Conservation (phyloP, 2,113 vertebrate species). For the Cyphomyrus discorhynchus region DNA sequence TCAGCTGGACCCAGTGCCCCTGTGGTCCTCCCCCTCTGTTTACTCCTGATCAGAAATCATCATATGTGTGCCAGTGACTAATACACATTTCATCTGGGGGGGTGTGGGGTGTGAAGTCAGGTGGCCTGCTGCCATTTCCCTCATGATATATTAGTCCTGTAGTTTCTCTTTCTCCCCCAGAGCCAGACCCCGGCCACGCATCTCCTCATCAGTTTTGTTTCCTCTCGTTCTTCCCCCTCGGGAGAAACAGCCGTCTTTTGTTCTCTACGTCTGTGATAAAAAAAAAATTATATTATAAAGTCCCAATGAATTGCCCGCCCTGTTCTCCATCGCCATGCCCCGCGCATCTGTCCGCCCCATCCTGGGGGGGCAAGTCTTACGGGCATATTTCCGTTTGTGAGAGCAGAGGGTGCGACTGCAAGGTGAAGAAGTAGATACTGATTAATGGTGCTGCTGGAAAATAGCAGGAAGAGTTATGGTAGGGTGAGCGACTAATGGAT, state of each 20-base stretch:
- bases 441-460: not conserved
- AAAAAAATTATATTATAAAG: not conserved
- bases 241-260: not conserved
- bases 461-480: not conserved
- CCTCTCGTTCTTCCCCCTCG: not conserved
- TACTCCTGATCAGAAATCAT: not conserved
- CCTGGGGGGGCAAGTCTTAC: not conserved
- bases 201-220: not conserved
- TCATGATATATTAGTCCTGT: not conserved
- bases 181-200: not conserved
- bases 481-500: not conserved
- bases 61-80: not conserved
- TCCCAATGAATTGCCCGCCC: not conserved
- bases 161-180: not conserved
- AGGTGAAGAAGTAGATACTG: not conserved
- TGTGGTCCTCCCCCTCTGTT: not conserved
- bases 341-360: not conserved
- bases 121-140: not conserved
- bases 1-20: not conserved
- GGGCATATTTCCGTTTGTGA: not conserved
- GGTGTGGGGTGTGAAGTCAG: not conserved
- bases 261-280: not conserved
- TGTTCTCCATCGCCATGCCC: not conserved
- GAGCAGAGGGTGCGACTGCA: not conserved
- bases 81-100: not conserved